Evolutionary conservation across 2,113 vertebrate genomes (phyloP).

Genomic region (Zapus hudsonius): DNA sequence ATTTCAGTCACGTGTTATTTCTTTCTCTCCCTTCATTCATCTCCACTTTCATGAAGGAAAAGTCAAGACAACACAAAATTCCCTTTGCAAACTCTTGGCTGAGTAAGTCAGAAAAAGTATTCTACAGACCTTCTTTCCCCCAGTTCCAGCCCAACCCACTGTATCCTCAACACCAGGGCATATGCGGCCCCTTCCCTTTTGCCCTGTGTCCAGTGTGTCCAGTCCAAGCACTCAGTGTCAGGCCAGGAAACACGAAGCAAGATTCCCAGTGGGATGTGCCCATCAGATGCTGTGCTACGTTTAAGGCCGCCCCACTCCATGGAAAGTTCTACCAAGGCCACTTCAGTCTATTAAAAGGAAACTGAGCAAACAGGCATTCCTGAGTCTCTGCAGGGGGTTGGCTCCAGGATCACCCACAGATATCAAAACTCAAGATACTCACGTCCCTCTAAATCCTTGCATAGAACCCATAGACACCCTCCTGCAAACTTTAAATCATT

Average conservation of each 20-base stretch:
- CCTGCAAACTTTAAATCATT: too few relatives aligned
- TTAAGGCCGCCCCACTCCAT: neutral
- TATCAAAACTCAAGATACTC: neutral
- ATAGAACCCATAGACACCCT: neutral
- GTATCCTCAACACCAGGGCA: neutral
- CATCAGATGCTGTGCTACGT: neutral
- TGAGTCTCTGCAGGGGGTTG: neutral
- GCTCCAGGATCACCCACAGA: neutral
- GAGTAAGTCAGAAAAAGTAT: neutral
- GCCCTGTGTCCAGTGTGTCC: neutral
- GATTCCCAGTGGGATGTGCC: neutral
- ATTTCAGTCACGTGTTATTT: neutral
- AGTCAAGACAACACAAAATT: neutral
- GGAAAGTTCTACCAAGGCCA: neutral
- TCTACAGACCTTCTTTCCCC: too few relatives aligned
- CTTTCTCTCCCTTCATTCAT: neutral
- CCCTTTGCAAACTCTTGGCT: neutral
- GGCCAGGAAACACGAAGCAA: neutral
- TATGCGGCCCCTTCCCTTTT: rapidly evolving
- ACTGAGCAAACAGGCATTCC: neutral
- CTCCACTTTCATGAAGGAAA: conserved; percentile 13
- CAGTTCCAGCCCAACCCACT: rapidly evolving
- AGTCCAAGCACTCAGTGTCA: neutral
- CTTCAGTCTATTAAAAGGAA: neutral
- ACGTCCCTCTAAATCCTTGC: neutral